Evolutionary conservation across 2,888 invertebrate genomes (phyloP).

Genomic region (Caenorhabditis macrosperma): DNA sequence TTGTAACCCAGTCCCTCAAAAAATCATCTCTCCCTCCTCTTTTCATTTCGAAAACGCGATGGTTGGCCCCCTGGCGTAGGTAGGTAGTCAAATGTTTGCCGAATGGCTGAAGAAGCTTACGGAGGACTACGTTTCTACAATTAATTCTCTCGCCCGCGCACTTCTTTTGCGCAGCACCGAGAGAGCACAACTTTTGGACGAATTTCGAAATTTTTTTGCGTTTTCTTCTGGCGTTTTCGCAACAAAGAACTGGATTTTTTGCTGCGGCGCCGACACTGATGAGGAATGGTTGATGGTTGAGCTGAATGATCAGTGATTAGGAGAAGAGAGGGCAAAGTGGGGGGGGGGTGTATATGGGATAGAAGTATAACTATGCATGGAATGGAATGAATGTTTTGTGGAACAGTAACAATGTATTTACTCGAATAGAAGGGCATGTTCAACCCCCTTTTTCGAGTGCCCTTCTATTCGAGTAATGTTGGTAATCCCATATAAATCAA

Average conservation of each 20-base stretch:
- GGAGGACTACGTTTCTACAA: slow-evolving; percentile 53
- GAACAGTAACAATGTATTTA: no score
- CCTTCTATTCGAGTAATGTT: no score
- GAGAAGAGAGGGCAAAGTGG: background rate
- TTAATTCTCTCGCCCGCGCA: slow-evolving; percentile 46
- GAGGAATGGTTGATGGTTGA: background rate
- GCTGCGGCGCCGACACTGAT: background rate
- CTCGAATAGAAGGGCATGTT: no score
- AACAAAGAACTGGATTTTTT: slow-evolving; percentile 26
- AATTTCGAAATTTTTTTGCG: slow-evolving; percentile 36
- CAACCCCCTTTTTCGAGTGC: no score
- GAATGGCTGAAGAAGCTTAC: slow-evolving; percentile 50
- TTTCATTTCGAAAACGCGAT: background rate
- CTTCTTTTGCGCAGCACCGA: background rate
- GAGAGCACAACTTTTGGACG: slow-evolving; percentile 4
- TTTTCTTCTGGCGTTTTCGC: slow-evolving; percentile 11
- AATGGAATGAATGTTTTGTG: no score
- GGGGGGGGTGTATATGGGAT: background rate
- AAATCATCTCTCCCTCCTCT: background rate
- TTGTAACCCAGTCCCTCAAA: background rate
- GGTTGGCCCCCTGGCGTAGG: slow-evolving; percentile 20
- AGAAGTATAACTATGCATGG: no score
- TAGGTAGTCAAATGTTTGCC: slow-evolving; percentile 50
- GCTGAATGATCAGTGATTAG: slow-evolving; percentile 33
- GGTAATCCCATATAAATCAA: no score